These are phyloP conservation scores for Sarcophaga caerulescens DNA, from an alignment of 2,888 invertebrate species.

Conservation along the genomic window DNA sequence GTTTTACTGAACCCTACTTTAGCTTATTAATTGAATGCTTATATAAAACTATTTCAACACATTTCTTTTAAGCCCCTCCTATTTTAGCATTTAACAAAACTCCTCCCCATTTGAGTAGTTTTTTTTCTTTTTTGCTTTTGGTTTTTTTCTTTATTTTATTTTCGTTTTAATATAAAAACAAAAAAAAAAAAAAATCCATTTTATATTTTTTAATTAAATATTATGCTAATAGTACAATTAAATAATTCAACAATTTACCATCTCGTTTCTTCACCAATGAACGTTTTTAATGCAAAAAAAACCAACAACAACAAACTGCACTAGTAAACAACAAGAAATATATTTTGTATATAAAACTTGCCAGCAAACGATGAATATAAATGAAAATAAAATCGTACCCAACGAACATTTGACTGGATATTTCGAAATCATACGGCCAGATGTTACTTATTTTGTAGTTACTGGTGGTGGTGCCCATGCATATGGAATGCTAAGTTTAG, in stretches of 20 bases:
- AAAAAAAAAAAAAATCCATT: neutral
- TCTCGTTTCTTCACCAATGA: constrained; percentile 43
- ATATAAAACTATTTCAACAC: neutral
- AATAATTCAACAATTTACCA: constrained; percentile 49
- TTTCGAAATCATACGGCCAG: no score
- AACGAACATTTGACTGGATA: no score
- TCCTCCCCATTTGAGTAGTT: constrained; percentile 44
- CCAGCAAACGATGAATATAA: neutral
- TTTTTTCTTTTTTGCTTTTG: no score
- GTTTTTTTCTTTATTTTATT: no score
- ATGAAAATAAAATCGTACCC: no score
- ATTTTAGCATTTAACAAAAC: neutral
- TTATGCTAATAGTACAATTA: constrained; percentile 62
- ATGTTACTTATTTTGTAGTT: no score
- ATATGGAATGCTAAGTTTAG: no score
- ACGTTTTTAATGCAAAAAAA: neutral
- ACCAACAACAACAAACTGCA: no score
- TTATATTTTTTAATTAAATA: constrained; percentile 55
- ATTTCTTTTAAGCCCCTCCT: constrained; percentile 23
- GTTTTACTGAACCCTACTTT: neutral
- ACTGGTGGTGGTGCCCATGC: no score
- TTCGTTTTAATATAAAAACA: neutral
- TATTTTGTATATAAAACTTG: constrained; percentile 3
- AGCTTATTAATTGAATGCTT: neutral
- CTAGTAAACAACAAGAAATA: neutral